Evolutionary conservation across 1,140 invertebrate species (phyloP).

Genomic region (Teleogryllus occipitalis): DNA sequence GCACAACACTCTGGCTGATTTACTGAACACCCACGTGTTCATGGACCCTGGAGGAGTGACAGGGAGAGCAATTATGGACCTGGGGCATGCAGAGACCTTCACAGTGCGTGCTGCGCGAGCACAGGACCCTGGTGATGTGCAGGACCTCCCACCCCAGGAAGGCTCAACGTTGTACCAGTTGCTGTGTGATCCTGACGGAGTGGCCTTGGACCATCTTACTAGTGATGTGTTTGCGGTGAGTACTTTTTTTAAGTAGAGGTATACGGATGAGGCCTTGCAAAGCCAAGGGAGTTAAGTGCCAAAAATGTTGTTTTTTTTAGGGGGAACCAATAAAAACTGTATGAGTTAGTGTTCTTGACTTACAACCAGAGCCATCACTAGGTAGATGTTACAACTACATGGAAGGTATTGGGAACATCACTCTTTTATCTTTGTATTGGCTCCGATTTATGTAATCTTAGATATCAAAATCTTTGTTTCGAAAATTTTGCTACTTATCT

Average conservation of each 20-base stretch:
- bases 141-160: constrained; percentile 48
- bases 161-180: constrained; percentile 56
- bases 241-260: neutral
- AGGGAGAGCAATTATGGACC: constrained; percentile 50
- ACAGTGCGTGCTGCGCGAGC: constrained; percentile 43
- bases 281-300: no score
- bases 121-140: constrained; percentile 40
- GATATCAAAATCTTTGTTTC: no score
- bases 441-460: no score
- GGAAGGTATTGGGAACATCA: no score
- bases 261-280: no score
- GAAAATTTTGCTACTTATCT: no score
- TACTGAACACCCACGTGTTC: constrained; percentile 53
- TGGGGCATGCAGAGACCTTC: constrained; percentile 53
- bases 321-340: no score
- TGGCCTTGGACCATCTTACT: constrained; percentile 49
- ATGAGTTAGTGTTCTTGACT: no score
- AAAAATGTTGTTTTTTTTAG: no score
- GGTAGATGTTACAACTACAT: no score
- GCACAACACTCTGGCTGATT: constrained; percentile 42
- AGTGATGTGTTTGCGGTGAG: constrained; percentile 50
- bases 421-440: no score
- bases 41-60: constrained; percentile 43
- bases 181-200: constrained; percentile 51
- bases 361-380: no score